These are phyloP conservation scores for Amia ocellicauda DNA, from an alignment of 2,113 vertebrate species.

Conservation along the genomic window DNA sequence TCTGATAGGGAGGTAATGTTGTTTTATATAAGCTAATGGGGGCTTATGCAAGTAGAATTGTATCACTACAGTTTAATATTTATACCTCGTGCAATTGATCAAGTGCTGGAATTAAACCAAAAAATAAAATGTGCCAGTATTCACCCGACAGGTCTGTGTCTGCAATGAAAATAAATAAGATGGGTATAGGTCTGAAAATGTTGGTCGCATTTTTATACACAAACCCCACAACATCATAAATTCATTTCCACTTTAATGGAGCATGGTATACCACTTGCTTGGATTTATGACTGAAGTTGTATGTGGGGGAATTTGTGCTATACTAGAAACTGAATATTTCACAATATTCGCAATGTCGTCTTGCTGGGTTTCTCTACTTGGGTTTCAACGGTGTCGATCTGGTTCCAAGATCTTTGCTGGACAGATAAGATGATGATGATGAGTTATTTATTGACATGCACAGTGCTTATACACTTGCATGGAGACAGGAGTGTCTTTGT, in stretches of 20 bases:
- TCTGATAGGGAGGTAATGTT: too few species aligned
- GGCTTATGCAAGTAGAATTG: too few species aligned
- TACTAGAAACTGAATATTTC: constrained; percentile 8
- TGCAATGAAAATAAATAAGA: constrained; percentile 35
- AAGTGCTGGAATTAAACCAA: too few species aligned
- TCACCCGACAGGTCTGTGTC: constrained; percentile 19
- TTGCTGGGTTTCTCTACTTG: constrained; percentile 15
- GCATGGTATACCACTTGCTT: constrained; percentile 29
- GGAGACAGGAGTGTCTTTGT: constrained; percentile 40
- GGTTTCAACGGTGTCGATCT: constrained; percentile 12
- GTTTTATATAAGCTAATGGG: too few species aligned
- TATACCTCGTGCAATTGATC: too few species aligned
- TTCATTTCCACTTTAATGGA: constrained; percentile 36
- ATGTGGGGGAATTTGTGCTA: constrained; percentile 28
- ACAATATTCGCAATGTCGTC: constrained; percentile 11
- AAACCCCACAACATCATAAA: constrained; percentile 38
- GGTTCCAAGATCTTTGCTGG: constrained; percentile 22
- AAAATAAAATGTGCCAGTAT: too few species aligned
- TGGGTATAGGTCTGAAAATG: constrained; percentile 17
- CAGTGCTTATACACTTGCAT: constrained; percentile 55
- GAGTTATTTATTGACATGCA: constrained; percentile 52
- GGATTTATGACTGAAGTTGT: constrained; percentile 36
- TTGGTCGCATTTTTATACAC: constrained; percentile 22
- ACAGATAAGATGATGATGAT: constrained; percentile 25
- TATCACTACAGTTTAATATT: too few species aligned